A percentile compares a stretch with the other conserved stretches of the same genome.
phyloP scores from a whole-genome alignment of 2,888 invertebrate species.

The Apotomis betuletana region DNA sequence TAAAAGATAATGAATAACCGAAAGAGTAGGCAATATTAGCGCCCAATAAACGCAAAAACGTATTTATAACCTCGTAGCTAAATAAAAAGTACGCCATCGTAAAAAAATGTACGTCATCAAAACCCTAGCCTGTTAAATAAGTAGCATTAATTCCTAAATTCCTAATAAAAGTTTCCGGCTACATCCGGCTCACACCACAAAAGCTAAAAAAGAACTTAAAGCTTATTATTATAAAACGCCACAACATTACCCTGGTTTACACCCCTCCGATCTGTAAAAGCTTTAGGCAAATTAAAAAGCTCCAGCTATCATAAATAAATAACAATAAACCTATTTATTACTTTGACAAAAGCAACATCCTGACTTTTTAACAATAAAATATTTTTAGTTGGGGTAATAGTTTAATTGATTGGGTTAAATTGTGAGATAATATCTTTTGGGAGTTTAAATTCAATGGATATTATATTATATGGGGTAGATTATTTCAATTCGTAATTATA shows the following conservation, averaged over 20 bases:
- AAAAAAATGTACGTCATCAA: neutral
- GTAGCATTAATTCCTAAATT: neutral
- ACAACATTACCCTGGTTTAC: conserved; percentile 50
- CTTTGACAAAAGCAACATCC: conserved; percentile 34
- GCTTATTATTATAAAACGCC: conserved; percentile 47
- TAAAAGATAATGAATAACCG: too few species aligned
- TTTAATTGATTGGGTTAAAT: conserved; percentile 35
- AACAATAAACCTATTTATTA: conserved; percentile 48
- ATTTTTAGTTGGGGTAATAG: conserved; percentile 17
- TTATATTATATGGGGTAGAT: conserved; percentile 5
- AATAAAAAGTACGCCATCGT: neutral
- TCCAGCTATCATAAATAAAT: conserved; percentile 51
- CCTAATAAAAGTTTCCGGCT: conserved; percentile 44
- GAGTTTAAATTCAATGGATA: conserved; percentile 16
- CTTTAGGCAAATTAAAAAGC: conserved; percentile 54
- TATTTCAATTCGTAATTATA: neutral
- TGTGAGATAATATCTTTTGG: conserved; percentile 26
- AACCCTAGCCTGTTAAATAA: neutral
- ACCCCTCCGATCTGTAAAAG: conserved; percentile 50
- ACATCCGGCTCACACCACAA: conserved; percentile 50
- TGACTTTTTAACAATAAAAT: conserved; percentile 36
- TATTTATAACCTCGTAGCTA: too few species aligned
- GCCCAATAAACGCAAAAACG: too few species aligned
- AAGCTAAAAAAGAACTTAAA: conserved; percentile 44
- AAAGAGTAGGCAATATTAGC: too few species aligned